These are phyloP conservation scores for Ailurus styani DNA, from an alignment of 2,113 vertebrate genomes.

Conservation along the genomic window DNA sequence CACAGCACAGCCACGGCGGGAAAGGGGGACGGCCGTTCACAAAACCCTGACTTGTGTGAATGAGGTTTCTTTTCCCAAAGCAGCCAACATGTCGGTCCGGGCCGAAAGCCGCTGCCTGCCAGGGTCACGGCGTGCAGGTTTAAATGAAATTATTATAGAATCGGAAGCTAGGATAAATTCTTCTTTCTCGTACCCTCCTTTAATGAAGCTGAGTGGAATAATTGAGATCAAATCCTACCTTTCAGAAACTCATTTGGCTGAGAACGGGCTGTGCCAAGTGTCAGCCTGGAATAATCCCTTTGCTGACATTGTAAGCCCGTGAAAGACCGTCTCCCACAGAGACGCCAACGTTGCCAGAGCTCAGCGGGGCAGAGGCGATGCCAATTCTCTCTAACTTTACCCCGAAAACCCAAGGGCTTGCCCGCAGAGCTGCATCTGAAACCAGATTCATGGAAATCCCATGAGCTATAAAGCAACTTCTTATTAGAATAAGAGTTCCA, in stretches of 20 bases:
- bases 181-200: neutral
- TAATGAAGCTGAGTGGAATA: neutral
- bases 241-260: neutral
- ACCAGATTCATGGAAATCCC: rapidly evolving
- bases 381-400: rapidly evolving
- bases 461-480: rapidly evolving
- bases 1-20: neutral
- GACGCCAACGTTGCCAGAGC: neutral
- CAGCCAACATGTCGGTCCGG: rapidly evolving
- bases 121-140: rapidly evolving
- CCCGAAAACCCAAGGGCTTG: neutral
- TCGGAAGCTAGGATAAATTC: neutral
- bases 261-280: neutral
- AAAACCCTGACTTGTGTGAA: neutral
- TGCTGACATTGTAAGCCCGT: neutral
- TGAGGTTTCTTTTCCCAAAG: neutral
- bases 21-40: neutral
- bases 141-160: neutral
- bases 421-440: rapidly evolving
- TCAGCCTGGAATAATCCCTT: neutral
- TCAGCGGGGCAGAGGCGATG: rapidly evolving
- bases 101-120: neutral
- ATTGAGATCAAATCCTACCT: neutral
- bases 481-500: rapidly evolving
- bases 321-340: neutral